phyloP scores from a whole-genome alignment of 2,113 vertebrate species.

The Ageneiosus marmoratus region DNA sequence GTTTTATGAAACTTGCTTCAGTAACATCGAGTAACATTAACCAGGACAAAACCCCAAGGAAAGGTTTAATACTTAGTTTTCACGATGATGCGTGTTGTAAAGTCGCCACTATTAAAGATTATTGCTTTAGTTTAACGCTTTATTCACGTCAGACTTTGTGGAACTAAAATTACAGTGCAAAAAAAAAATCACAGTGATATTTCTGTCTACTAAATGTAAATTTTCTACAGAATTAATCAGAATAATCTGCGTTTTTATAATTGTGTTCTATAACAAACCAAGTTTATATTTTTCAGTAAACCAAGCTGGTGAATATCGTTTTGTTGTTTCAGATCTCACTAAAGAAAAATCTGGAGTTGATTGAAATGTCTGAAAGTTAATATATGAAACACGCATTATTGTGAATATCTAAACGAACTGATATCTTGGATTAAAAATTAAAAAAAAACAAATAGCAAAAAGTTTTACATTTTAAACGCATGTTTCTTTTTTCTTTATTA shows the following conservation, averaged over 20 bases:
- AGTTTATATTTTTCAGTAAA: neutral
- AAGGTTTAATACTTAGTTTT: slow-evolving; percentile 32
- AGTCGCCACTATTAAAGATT: neutral
- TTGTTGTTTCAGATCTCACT: no score
- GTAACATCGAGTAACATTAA: neutral
- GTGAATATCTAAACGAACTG: no score
- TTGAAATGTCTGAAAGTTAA: no score
- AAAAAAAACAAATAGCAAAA: no score
- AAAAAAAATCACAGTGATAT: neutral
- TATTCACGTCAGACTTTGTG: neutral
- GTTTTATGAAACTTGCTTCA: slow-evolving; percentile 38
- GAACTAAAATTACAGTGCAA: neutral
- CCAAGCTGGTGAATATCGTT: no score
- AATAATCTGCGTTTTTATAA: neutral
- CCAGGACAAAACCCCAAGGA: slow-evolving; percentile 19
- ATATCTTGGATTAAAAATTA: no score
- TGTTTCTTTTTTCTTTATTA: neutral
- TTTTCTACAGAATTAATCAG: neutral
- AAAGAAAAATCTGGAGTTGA: no score
- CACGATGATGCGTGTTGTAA: slow-evolving; percentile 19
- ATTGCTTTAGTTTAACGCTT: neutral
- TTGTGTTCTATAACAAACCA: neutral
- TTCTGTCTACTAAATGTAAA: neutral
- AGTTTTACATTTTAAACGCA: no score
- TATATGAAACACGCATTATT: no score